Evolutionary conservation across 2,113 vertebrate species (phyloP), one percentile per base, ranked within the genome.

Genomic region (Bujurquina vittata): DNA sequence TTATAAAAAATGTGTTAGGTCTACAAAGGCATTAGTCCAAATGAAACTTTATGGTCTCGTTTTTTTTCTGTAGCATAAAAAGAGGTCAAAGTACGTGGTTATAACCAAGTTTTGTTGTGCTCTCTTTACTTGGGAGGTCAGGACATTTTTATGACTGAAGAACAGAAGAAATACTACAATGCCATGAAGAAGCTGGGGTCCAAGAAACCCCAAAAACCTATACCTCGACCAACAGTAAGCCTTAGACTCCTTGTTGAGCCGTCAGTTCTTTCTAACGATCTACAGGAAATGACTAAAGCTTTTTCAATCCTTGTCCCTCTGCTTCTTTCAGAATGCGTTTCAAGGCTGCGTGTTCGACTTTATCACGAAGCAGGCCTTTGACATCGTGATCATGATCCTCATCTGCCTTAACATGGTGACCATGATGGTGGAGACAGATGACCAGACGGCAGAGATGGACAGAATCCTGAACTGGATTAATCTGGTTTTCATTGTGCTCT

Each of bases 391-490:
- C 90, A 99, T 99, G 98, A 98, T 99, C 92, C 97, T 99, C 15
- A 99, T 99, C 94, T 98, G 98, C 95, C 97, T 99, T 81, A 99
- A 99, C 92, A 99, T 99, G 98, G 97, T 99, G 88, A 99, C 98
- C 67, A 99, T 99, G 98, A 99, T 99, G 98, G 98, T 99, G 84
- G 98, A 99, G 94, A 98, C 97, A 0, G 98, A 99, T 11, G 96
- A 98, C 62, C 98, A 99, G 92, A 97, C 96, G 40, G 3, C 87
- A 20, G 95, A 97, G 0, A 98, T 97, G 97, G 96, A 96, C 77
- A 88, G 89, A 0, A 97, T 96, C 87, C 95, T 99, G 4, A 97
- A 97, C 82, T 95, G 97, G 97, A 97, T 99, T 90, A 99, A 99
- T 83, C 65, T 99, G 83, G 97, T 99, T 37, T 99, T 99, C 75